Evolutionary conservation across 2,888 invertebrate species (phyloP), one percentile per base, ranked within the genome.

Genomic region (Drosophila phalerata): DNA sequence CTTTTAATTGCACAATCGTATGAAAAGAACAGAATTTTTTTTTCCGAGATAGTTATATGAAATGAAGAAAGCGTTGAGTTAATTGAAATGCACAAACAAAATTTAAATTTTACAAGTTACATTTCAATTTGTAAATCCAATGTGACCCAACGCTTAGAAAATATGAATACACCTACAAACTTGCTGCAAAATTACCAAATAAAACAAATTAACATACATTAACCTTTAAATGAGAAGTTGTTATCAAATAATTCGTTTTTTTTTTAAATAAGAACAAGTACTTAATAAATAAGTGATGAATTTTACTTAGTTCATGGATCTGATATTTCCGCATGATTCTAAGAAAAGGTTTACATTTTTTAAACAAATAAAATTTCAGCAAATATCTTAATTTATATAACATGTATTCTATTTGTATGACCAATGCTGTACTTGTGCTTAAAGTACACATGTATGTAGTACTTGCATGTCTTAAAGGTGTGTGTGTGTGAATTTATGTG

Each of bases 401-500:
- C n/a, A n/a, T n/a, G n/a, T n/a, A 17, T 13, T 4, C n/a, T 30
- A 9, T 17, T 22, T 43, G n/a, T n/a, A 11, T 55, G 30, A 2
- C 11, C 32, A 43, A 22, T 11, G 32, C 43, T 58, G 49, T 19
- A 19, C 10, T 5, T 32, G 6, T 28, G 19, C 9, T 22, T n/a
- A 38, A 42, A n/a, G 30, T 30, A 10, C 8, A 2, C 22, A 4
- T 22, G 22, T 22, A 22, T 22, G 11, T 19, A 19, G n/a, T 40
- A 13, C 19, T 17, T 56, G 22, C 28, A 38, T 15, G n/a, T 22
- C 10, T 49, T 28, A 19, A 5, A 4, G 4, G 15, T 25, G 48
- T 17, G 51, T 25, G 22, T 60, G 40, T 25, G 28, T 49, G 34
- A 15, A 51, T 3, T 42, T 38, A 32, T 45, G 28, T 60, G 71